Conservation (phyloP, 2,113 vertebrate species). For the Oreamnos americanus region DNA sequence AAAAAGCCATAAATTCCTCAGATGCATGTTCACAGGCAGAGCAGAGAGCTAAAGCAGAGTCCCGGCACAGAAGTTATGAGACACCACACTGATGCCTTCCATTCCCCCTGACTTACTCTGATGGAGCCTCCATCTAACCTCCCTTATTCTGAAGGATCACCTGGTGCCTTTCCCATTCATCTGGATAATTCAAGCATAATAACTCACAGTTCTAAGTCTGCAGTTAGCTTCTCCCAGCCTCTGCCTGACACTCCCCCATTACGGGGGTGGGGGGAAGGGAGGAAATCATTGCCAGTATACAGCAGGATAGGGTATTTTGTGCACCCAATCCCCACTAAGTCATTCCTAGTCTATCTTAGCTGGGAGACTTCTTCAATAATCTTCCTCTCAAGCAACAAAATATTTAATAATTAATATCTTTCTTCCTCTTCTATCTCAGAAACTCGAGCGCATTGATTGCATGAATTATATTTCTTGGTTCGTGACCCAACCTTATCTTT, state of each 20-base stretch:
- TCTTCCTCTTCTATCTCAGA: background rate
- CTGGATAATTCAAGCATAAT: background rate
- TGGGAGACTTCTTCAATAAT: background rate
- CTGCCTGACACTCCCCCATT: background rate
- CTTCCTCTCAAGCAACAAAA: background rate
- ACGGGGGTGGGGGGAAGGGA: background rate
- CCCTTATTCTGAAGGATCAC: slow-evolving; percentile 9
- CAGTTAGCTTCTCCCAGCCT: background rate
- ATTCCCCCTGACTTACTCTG: background rate
- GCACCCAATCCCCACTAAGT: background rate
- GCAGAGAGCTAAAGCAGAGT: background rate
- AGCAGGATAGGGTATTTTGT: background rate
- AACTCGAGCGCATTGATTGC: background rate
- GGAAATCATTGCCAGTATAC: background rate
- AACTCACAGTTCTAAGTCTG: background rate
- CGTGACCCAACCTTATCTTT: background rate
- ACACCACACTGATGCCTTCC: background rate
- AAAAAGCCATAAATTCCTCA: background rate
- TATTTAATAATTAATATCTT: background rate
- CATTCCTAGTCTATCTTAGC: background rate
- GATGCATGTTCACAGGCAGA: background rate
- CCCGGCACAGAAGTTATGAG: background rate
- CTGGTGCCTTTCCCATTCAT: background rate
- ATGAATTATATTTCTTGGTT: background rate
- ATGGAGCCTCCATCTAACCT: background rate